Base-by-base conservation (phyloP, 2,797 vertebrate species). In the Zalophus californianus region DNA sequence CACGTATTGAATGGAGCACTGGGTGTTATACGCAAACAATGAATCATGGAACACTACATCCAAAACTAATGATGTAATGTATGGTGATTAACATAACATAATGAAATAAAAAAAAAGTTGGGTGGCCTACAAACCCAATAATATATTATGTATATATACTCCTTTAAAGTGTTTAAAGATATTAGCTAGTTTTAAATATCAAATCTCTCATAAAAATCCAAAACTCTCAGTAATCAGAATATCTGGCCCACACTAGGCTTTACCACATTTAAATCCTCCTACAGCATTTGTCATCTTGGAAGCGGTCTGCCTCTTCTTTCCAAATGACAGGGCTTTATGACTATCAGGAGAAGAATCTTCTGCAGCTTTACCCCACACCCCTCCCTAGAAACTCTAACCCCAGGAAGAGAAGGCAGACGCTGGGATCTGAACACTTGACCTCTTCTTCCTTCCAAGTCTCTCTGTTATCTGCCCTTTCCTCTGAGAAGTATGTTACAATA, bases 281-380 rank as follows among this genome's bases (percentile, higher is more conserved):
- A 5, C 1, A 29, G 1, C 12, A 50, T 64, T 64, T 66, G 5
- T 2, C 16, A 32, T 44, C 27, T 56, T 72, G 25, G 14, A 64
- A 80, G 13, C 54, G 23, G 5, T n/a, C n/a, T 80, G 9, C 23
- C 7, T 52, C 2, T 12, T 44, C 8, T 4, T 66, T 86, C 27
- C 20, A n/a, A 38, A 68, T 12, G 21, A 20, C 52, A 32, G 20
- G 44, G 7, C 20, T 68, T 25, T 50, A n/a, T 15, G 27, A 50
- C 20, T 11, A 2, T 10, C 16, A 56, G 7, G 23, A 7, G 4
- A 56, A 72, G 38, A 3, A 35, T 0, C 0, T 6, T 23, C 16
- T 64, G 21, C 0, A 5, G 35, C 29, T 64, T 79, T 52, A n/a
- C 2, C 1, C 4, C 27, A 58, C 15, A 23, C 5, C 9, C 1